Percentiles rank a stretch among this genome's conserved stretches.
These are phyloP conservation scores for Nothoprocta pentlandii DNA, from an alignment of 2,113 vertebrate species.

Conservation along the genomic window DNA sequence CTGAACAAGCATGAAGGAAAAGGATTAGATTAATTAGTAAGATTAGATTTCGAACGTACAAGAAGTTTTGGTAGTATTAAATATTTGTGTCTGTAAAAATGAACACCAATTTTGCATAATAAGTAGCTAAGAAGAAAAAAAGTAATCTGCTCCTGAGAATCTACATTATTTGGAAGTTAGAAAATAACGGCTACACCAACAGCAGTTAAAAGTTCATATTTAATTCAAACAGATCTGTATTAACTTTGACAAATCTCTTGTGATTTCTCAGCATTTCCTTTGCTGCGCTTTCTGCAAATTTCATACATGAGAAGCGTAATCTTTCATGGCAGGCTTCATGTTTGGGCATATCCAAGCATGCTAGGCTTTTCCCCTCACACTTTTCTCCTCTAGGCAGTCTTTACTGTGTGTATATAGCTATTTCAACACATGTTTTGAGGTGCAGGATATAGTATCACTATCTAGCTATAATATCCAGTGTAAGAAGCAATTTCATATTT, in stretches of 20 bases:
- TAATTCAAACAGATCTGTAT: background rate
- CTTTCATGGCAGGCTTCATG: background rate
- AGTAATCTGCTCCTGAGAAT: background rate
- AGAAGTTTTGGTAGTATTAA: background rate
- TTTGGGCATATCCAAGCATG: background rate
- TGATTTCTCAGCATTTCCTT: background rate
- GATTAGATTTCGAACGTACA: background rate
- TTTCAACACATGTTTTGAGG: background rate
- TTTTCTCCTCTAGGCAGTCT: background rate
- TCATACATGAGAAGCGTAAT: background rate
- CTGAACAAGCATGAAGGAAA: background rate
- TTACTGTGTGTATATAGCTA: background rate
- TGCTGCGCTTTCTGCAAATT: background rate
- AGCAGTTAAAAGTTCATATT: background rate
- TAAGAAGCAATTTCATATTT: background rate
- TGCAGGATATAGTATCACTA: background rate
- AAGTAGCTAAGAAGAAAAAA: background rate
- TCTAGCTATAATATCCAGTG: background rate
- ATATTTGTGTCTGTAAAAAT: background rate
- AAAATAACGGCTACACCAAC: background rate
- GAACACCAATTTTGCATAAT: background rate
- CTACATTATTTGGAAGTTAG: background rate
- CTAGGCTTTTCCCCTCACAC: background rate
- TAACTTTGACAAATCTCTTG: background rate
- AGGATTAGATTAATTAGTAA: background rate